These are phyloP conservation scores for Penaeus japonicus DNA, from an alignment of 1,140 invertebrate species.

Conservation along the genomic window DNA sequence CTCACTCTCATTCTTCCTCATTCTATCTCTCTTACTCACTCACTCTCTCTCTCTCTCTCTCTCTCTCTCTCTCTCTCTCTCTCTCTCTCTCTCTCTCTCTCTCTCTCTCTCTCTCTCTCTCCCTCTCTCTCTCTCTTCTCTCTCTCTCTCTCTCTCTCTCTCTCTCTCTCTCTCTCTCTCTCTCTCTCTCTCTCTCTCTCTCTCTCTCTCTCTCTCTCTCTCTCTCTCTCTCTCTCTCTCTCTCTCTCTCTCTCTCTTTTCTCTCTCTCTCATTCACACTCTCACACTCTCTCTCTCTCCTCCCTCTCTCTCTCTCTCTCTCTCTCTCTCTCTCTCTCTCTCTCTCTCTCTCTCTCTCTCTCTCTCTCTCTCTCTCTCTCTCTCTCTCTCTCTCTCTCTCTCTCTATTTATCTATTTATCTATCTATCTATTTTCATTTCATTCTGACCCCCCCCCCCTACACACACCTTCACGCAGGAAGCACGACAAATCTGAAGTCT, in stretches of 20 bases:
- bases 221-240: not conserved
- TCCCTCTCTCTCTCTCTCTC: not conserved
- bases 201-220: not conserved
- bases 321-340: not conserved
- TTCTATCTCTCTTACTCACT: not conserved
- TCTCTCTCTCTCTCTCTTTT: not conserved
- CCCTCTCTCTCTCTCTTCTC: too few species aligned
- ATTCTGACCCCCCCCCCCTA: not conserved
- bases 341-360: not conserved
- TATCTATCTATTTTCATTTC: too few species aligned
- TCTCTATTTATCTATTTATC: too few species aligned
- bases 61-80: not conserved
- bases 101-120: too few species aligned
- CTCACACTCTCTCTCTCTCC: not conserved
- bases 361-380: not conserved
- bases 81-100: too few species aligned
- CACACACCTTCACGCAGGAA: too few species aligned
- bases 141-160: too few species aligned
- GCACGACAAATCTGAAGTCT: too few species aligned
- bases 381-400: too few species aligned
- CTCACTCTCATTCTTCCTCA: not conserved
- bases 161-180: not conserved
- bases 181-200: too few species aligned
- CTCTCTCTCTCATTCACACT: not conserved
- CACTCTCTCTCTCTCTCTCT: not conserved